phyloP scores from a whole-genome alignment of 2,888 invertebrate species.

The Pasiphila rectangulata region DNA sequence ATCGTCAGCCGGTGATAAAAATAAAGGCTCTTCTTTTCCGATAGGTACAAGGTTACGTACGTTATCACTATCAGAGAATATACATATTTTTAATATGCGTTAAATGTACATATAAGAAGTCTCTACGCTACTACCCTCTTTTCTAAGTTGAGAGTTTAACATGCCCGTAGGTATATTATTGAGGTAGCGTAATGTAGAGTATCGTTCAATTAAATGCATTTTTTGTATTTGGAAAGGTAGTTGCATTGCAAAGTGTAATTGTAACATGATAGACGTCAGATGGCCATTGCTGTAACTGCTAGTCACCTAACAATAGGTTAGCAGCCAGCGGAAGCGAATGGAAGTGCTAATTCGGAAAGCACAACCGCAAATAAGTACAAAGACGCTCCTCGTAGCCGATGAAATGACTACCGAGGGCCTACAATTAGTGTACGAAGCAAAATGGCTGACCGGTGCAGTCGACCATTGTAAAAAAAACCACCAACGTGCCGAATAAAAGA shows the following conservation, averaged over 20 bases:
- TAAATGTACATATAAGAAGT: too few species aligned
- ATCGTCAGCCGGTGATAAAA: conserved; percentile 22
- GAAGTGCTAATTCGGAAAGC: conserved; percentile 79
- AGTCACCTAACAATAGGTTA: conserved; percentile 66
- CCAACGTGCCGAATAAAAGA: conserved; percentile 28
- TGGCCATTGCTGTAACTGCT: conserved; percentile 39
- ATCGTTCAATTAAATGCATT: neutral
- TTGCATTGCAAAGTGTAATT: neutral
- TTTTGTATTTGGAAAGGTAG: neutral
- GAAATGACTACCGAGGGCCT: conserved; percentile 69
- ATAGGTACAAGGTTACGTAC: too few species aligned
- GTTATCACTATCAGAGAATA: too few species aligned
- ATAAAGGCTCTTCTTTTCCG: too few species aligned
- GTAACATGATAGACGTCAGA: conserved; percentile 8
- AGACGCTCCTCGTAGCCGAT: conserved; percentile 67
- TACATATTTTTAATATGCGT: too few species aligned
- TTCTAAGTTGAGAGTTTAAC: too few species aligned
- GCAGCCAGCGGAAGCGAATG: conserved; percentile 65
- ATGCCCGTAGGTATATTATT: too few species aligned
- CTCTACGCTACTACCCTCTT: too few species aligned
- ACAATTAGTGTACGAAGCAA: conserved; percentile 73
- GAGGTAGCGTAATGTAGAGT: neutral
- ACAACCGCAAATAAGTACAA: conserved; percentile 70
- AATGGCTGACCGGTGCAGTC: conserved; percentile 65
- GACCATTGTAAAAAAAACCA: conserved; percentile 39